Base-by-base conservation (phyloP, 2,888 invertebrate species). In the Anticlea derivata region DNA sequence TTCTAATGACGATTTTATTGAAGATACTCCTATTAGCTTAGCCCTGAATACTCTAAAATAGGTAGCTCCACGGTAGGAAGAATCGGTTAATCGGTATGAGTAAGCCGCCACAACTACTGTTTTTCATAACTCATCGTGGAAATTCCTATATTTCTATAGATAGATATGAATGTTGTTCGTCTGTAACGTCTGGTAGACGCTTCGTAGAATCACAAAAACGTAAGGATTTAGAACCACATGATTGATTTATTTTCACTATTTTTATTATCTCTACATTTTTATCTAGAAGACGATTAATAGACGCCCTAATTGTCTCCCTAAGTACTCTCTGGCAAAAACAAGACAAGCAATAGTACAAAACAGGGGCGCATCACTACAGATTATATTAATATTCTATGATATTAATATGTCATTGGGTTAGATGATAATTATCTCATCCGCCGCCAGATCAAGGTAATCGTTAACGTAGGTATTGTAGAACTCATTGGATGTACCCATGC, bases 381-480 rank as follows among this genome's bases (percentile, higher is more conserved):
- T 26, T 38, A 5, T 8, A n/a, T 39, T 20, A 22, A 39, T 17
- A 40, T 30, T 30, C n/a, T 17, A 17, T 40, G n/a, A n/a, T n/a
- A 11, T 12, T 39, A 10, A 33, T 24, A 33, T 35, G 51, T 37
- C 33, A 47, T 38, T 41, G 23, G 17, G 20, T 31, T 23, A 20
- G 24, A 40, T 47, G 2, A 8, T 38, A 35, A 53, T 53, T 10
- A 45, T 61, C 33, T 62, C 65, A 69, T 35, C 43, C 30, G 59
- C 66, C 65, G 63, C 62, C 65, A 72, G 74, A 77, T 78, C 80
- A 79, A 78, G 79, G 77, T 65, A 68, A 73, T 65, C 55, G 56
- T 55, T 60, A 59, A 54, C 51, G 7, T 5, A 54, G 50, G 7
- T 5, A 8, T 35, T 23, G 37, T 37, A 35, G 11, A n/a, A 7